phyloP scores from a whole-genome alignment of 2,113 vertebrate genomes.

The Lepus europaeus region DNA sequence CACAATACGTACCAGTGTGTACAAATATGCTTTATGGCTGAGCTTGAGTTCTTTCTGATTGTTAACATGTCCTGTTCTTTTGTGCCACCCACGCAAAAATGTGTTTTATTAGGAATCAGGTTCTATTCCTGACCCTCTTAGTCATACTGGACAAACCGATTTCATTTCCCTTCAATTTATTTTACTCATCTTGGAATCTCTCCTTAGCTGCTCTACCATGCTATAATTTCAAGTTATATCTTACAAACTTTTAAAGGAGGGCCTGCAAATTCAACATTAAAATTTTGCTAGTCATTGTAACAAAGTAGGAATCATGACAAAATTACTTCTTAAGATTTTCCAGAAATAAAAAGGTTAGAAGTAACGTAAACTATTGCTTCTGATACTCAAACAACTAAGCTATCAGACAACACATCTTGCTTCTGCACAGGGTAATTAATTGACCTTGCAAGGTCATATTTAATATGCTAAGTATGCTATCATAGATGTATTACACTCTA shows the following conservation, averaged over 20 bases:
- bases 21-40: slow-evolving; percentile 60
- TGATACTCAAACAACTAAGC: background rate
- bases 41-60: slow-evolving; percentile 66
- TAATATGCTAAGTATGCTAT: background rate
- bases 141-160: slow-evolving; percentile 43
- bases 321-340: background rate
- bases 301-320: background rate
- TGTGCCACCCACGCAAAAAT: slow-evolving; percentile 75
- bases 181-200: slow-evolving; percentile 49
- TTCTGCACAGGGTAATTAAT: background rate
- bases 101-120: slow-evolving; percentile 65
- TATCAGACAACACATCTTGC: background rate
- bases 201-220: background rate
- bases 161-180: slow-evolving; percentile 52
- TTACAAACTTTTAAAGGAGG: background rate
- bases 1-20: slow-evolving; percentile 57
- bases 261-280: background rate
- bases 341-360: slow-evolving; percentile 3
- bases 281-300: background rate
- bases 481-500: slow-evolving; percentile 50
- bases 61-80: slow-evolving; percentile 65
- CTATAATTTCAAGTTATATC: background rate
- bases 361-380: background rate
- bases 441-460: background rate
- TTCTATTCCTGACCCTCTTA: slow-evolving; percentile 74